Evolutionary conservation across 2,113 vertebrate species (phyloP).

Genomic region (Agapornis roseicollis): DNA sequence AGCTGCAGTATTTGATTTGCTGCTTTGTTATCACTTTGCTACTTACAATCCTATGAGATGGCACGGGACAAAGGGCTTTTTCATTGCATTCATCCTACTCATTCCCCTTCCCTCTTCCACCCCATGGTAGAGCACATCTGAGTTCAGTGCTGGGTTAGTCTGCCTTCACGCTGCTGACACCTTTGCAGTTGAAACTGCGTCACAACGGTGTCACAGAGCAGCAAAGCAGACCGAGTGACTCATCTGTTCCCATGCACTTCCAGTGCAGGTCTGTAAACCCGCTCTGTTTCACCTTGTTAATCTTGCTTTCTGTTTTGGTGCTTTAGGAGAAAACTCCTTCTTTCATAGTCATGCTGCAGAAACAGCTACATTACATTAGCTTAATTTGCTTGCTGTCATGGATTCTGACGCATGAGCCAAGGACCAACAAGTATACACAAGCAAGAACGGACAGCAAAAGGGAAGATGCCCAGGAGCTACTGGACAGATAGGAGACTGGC

Average conservation of each 20-base stretch:
- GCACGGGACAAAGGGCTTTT: background rate
- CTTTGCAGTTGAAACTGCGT: background rate
- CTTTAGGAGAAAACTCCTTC: background rate
- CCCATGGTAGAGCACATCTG: rapidly evolving
- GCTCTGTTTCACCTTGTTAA: background rate
- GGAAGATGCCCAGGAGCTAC: too few species aligned
- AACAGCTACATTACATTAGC: background rate
- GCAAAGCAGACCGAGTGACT: background rate
- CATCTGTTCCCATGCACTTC: background rate
- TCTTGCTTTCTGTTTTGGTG: background rate
- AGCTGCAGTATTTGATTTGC: background rate
- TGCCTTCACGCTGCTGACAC: background rate
- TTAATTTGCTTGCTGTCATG: background rate
- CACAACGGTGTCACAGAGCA: background rate
- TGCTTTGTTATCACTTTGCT: background rate
- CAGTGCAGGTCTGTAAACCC: background rate
- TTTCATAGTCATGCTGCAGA: background rate
- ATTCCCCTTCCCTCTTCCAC: background rate
- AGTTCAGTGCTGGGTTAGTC: rapidly evolving
- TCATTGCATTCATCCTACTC: background rate
- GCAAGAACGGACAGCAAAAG: background rate
- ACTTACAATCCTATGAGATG: rapidly evolving
- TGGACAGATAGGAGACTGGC: background rate
- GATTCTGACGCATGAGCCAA: background rate
- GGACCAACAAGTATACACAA: background rate